A percentile compares a stretch with the other conserved stretches of the same genome.
Evolutionary conservation across 1,140 invertebrate genomes (phyloP).

Genomic region (Archivesica marissinica): DNA sequence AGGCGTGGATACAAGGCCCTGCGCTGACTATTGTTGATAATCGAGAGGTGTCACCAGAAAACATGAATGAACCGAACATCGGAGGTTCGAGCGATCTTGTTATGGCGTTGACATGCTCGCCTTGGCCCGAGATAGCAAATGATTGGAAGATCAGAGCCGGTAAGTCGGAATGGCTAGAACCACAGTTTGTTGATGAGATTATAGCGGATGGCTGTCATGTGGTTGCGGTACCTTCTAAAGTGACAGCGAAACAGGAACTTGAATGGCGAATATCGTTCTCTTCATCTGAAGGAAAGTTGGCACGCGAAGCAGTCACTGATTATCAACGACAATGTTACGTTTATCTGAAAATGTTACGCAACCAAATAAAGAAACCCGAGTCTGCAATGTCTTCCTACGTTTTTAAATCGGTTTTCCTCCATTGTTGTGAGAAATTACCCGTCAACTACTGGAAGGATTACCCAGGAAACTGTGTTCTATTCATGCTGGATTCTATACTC

Average conservation of each 20-base stretch:
- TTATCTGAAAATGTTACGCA: constrained; percentile 58
- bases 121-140: constrained; percentile 49
- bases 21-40: constrained; percentile 41
- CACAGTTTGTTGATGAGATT: constrained; percentile 29
- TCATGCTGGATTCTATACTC: constrained; percentile 43
- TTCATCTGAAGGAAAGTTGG: constrained; percentile 47
- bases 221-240: constrained; percentile 58
- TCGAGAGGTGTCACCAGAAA: constrained; percentile 10
- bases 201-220: constrained; percentile 53
- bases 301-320: constrained; percentile 52
- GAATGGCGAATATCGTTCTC: constrained; percentile 66
- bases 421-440: constrained; percentile 62
- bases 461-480: constrained; percentile 53
- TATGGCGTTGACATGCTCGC: constrained; percentile 28
- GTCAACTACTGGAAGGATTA: constrained; percentile 48
- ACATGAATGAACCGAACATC: constrained; percentile 5
- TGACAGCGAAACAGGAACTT: constrained; percentile 31
- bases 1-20: constrained; percentile 50
- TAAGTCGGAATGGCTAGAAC: constrained; percentile 38
- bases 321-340: constrained; percentile 63
- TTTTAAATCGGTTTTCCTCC: constrained; percentile 61
- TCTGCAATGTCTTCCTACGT: neutral
- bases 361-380: constrained; percentile 7
- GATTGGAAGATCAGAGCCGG: constrained; percentile 42
- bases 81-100: constrained; percentile 36